phyloP scores from a whole-genome alignment of 2,888 invertebrate genomes.

The Smittia sp. region DNA sequence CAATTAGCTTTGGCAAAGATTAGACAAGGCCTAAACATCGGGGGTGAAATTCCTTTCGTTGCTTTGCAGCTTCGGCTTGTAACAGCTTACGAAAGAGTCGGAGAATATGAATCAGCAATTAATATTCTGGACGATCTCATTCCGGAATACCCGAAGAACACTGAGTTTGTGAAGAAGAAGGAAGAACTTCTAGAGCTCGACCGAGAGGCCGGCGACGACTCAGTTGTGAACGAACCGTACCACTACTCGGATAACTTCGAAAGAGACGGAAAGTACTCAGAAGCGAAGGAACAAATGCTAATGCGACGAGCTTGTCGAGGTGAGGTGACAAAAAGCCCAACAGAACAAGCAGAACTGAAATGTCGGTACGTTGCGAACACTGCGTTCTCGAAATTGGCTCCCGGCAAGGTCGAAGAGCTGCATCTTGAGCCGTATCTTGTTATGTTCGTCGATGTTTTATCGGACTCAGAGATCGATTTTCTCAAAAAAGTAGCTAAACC shows the following conservation, averaged over 20 bases:
- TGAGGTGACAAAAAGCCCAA: slow-evolving; percentile 60
- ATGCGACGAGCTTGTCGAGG: slow-evolving; percentile 62
- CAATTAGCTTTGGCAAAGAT: background rate
- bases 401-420: slow-evolving; percentile 78
- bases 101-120: background rate
- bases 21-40: background rate
- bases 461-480: slow-evolving; percentile 56
- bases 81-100: background rate
- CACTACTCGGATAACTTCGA: too few species aligned
- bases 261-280: background rate
- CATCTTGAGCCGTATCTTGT: slow-evolving; percentile 75
- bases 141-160: background rate
- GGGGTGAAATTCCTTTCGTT: background rate
- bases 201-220: too few species aligned
- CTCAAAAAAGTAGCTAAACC: too few species aligned
- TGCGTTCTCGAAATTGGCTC: slow-evolving; percentile 72
- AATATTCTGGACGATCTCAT: background rate
- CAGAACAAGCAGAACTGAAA: slow-evolving; percentile 56
- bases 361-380: slow-evolving; percentile 71
- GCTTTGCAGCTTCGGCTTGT: background rate
- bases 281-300: background rate
- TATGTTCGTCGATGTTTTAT: slow-evolving; percentile 83
- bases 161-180: too few species aligned
- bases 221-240: background rate
- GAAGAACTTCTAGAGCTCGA: too few species aligned